phyloP scores from a whole-genome alignment of 2,888 invertebrate species.

The Mystacides longicornis region DNA sequence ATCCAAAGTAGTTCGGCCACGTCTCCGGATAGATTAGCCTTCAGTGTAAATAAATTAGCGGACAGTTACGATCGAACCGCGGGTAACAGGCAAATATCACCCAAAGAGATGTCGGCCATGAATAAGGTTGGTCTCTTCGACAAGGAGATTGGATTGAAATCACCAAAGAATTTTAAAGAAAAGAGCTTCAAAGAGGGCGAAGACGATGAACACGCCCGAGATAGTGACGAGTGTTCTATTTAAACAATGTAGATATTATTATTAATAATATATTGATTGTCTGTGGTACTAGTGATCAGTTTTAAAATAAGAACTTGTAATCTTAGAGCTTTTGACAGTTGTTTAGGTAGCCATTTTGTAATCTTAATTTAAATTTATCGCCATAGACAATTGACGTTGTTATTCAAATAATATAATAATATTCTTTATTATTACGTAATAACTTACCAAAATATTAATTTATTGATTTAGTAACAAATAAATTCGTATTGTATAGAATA shows the following conservation, averaged over 20 bases:
- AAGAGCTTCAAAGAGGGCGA: slow-evolving; percentile 36
- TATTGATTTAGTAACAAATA: neutral
- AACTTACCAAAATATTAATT: slow-evolving; percentile 1
- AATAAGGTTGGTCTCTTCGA: slow-evolving; percentile 42
- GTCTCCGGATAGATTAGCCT: slow-evolving; percentile 27
- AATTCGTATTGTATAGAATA: too few species aligned
- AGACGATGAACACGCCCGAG: slow-evolving; percentile 48
- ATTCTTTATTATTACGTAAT: neutral
- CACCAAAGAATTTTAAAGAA: slow-evolving; percentile 40
- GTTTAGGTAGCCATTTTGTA: neutral
- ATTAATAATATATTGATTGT: neutral
- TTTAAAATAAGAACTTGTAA: neutral
- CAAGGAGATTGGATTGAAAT: slow-evolving; percentile 35
- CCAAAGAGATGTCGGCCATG: slow-evolving; percentile 36
- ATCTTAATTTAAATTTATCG: neutral
- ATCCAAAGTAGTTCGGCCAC: slow-evolving; percentile 32
- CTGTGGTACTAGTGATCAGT: neutral
- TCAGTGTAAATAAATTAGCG: slow-evolving; percentile 40
- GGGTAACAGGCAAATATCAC: slow-evolving; percentile 40
- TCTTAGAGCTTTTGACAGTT: neutral
- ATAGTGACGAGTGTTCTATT: slow-evolving; percentile 59
- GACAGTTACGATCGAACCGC: slow-evolving; percentile 45
- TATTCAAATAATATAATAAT: neutral
- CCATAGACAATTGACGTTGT: neutral
- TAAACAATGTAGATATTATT: slow-evolving; percentile 29